A percentile compares a stretch with the other conserved stretches of the same genome.
Evolutionary conservation across 2,113 vertebrate genomes (phyloP).

Genomic region (Ondatra zibethicus): DNA sequence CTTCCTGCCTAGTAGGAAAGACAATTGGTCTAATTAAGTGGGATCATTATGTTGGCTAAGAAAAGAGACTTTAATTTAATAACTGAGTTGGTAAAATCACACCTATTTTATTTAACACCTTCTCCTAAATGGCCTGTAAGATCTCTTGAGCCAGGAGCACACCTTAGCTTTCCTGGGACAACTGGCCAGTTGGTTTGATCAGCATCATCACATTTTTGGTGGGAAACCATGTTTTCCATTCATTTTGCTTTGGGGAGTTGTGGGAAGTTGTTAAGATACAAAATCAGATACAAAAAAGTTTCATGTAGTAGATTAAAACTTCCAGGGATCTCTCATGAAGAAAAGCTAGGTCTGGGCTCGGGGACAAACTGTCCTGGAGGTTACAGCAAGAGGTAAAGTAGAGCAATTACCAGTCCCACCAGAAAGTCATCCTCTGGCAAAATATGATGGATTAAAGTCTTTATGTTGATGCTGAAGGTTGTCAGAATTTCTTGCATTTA

Average conservation of each 20-base stretch:
- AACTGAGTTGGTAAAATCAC: slow-evolving; percentile 11
- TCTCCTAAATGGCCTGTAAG: background rate
- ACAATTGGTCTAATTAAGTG: background rate
- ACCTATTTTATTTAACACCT: background rate
- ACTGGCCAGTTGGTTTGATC: background rate
- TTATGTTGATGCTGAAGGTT: slow-evolving; percentile 24
- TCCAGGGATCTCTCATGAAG: slow-evolving; percentile 18
- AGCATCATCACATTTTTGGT: background rate
- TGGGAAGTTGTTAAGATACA: slow-evolving; percentile 63
- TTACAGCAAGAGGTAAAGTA: slow-evolving; percentile 66
- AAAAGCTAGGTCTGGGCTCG: slow-evolving; percentile 50
- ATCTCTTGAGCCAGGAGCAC: background rate
- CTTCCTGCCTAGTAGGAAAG: background rate
- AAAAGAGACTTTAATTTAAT: slow-evolving; percentile 4
- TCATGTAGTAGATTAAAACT: slow-evolving; percentile 51
- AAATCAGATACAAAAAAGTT: slow-evolving; percentile 47
- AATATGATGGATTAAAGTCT: slow-evolving; percentile 58
- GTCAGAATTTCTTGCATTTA: background rate
- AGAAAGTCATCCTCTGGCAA: slow-evolving; percentile 66
- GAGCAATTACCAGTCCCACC: slow-evolving; percentile 67
- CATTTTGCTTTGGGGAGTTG: slow-evolving; percentile 43
- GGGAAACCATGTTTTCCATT: slow-evolving; percentile 38
- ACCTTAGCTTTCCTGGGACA: background rate
- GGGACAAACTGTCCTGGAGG: slow-evolving; percentile 42
- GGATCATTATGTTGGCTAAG: background rate